Conservation (phyloP, 2,888 invertebrate species). For the Cepaea hortensis region DNA sequence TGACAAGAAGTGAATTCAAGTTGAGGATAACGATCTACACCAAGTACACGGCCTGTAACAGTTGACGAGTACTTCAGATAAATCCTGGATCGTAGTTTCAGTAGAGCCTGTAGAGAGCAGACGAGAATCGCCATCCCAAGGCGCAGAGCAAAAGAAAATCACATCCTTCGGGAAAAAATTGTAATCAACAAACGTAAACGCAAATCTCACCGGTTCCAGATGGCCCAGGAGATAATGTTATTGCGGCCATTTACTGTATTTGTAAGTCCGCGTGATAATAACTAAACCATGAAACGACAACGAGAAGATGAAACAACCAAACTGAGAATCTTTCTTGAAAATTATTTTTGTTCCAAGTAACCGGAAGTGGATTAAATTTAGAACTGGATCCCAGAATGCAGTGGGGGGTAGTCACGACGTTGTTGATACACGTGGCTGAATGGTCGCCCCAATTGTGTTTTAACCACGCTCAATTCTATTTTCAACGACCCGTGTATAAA, state of each 20-base stretch:
- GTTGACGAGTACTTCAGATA: no score
- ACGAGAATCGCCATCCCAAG: not conserved
- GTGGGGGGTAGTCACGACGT: conserved; percentile 13
- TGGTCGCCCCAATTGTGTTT: no score
- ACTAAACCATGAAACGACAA: not conserved
- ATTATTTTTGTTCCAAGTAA: not conserved
- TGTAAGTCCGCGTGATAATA: not conserved
- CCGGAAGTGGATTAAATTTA: conserved; percentile 23
- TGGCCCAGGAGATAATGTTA: conserved; percentile 68
- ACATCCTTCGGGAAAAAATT: no score
- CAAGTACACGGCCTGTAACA: no score
- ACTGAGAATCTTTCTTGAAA: not conserved
- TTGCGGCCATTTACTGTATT: conserved; percentile 56
- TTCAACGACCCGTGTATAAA: no score
- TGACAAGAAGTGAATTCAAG: no score
- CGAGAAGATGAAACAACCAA: not conserved
- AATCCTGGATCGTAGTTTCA: no score
- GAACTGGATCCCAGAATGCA: conserved; percentile 28
- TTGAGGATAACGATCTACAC: no score
- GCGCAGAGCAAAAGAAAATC: not conserved
- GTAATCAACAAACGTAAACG: not conserved
- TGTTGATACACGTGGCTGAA: not conserved
- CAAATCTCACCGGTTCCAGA: conserved; percentile 57
- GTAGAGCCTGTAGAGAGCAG: no score
- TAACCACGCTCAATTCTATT: no score